Percentiles rank a stretch among this genome's conserved stretches.
Conservation (phyloP, 30 jellyfish, hydroid and myxozoan species). For the Nemopilema nomurai region DNA sequence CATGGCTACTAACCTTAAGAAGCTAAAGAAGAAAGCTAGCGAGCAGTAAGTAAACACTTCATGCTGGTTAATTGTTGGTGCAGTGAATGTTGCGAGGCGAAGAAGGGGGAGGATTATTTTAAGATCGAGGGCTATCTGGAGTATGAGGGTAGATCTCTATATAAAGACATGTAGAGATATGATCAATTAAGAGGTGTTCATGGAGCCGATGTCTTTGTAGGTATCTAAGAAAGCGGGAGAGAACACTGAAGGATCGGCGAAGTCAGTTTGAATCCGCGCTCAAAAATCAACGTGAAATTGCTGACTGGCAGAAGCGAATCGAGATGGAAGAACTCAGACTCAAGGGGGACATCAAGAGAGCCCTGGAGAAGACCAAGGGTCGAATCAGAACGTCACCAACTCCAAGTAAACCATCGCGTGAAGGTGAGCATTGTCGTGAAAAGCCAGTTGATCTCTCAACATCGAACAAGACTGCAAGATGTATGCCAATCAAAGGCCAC, state of each 20-base stretch:
- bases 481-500: too few species aligned
- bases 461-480: too few species aligned
- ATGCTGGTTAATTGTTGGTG: not conserved
- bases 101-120: not conserved
- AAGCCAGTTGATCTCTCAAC: not conserved
- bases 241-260: slow-evolving; percentile 63
- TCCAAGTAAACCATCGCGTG: slow-evolving; percentile 15
- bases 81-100: not conserved
- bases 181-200: too few species aligned
- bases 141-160: too few species aligned
- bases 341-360: slow-evolving; percentile 81
- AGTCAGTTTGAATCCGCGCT: slow-evolving; percentile 68
- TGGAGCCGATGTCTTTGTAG: slow-evolving; percentile 61
- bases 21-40: slow-evolving; percentile 71
- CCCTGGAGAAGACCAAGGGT: slow-evolving; percentile 35
- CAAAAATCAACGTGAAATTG: slow-evolving; percentile 68
- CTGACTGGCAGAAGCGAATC: slow-evolving; percentile 77
- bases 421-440: slow-evolving; percentile 15
- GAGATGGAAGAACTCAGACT: slow-evolving; percentile 78
- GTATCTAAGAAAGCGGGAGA: slow-evolving; percentile 86
- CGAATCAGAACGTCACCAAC: slow-evolving; percentile 9
- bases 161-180: too few species aligned
- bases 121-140: not conserved
- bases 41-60: slow-evolving; percentile 59
- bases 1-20: slow-evolving; percentile 69